A percentile compares a stretch with the other conserved stretches of the same genome.
Conservation (phyloP, 2,797 vertebrate genomes). For the Manis crassicaudata region DNA sequence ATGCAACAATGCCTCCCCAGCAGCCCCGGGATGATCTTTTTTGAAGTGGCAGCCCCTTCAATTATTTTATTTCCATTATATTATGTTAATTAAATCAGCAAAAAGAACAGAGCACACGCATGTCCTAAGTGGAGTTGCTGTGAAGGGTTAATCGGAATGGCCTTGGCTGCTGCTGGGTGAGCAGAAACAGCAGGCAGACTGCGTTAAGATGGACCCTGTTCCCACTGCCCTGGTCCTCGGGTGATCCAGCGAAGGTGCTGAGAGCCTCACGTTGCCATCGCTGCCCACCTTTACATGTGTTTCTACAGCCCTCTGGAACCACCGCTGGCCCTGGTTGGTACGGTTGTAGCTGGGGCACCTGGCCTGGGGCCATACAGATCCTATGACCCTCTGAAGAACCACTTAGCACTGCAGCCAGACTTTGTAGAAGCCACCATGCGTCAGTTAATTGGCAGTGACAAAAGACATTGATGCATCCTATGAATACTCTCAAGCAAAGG, state of each 20-base stretch:
- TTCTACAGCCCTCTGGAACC: not conserved
- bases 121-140: constrained; percentile 58
- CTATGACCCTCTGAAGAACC: not conserved
- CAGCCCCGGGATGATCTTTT: constrained; percentile 58
- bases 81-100: constrained; percentile 81
- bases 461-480: fast-evolving
- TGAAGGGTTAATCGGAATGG: constrained; percentile 77
- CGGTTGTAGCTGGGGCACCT: too few relatives aligned
- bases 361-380: fast-evolving
- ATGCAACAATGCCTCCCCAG: constrained; percentile 66
- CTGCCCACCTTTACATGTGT: constrained; percentile 49
- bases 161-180: constrained; percentile 64
- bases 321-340: not conserved
- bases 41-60: constrained; percentile 81
- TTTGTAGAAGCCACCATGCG: not conserved
- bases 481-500: not conserved
- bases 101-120: constrained; percentile 65
- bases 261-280: not conserved
- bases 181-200: constrained; percentile 60
- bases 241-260: constrained; percentile 33
- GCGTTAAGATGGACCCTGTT: constrained; percentile 69
- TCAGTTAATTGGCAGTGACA: fast-evolving
- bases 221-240: constrained; percentile 63
- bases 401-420: not conserved
- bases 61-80: constrained; percentile 83